Evolutionary conservation across 2,113 vertebrate species (phyloP).

Genomic region (Phaethornis superciliosus): DNA sequence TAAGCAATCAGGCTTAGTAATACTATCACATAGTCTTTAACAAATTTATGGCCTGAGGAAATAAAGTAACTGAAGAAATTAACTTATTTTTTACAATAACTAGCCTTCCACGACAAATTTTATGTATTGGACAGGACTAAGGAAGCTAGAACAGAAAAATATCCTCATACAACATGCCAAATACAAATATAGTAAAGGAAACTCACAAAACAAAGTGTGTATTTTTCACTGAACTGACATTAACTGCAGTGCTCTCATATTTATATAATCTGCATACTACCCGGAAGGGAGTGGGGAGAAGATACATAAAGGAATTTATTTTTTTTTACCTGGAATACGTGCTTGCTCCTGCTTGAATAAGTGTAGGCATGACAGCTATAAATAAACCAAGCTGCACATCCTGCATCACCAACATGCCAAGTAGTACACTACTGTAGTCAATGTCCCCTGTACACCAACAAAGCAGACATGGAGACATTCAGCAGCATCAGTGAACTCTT

Average conservation of each 20-base stretch:
- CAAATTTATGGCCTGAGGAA: not conserved
- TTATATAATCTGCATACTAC: not conserved
- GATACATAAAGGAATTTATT: not conserved
- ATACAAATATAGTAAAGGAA: not conserved
- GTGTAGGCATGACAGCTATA: slow-evolving; percentile 91
- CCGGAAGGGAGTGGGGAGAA: not conserved
- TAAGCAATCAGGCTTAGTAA: not conserved
- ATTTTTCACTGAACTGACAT: not conserved
- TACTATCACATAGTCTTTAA: not conserved
- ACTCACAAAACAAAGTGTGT: not conserved
- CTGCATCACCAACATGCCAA: slow-evolving; percentile 96
- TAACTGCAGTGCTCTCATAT: not conserved
- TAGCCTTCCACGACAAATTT: not conserved
- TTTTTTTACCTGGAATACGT: slow-evolving; percentile 80
- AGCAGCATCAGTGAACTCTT: not conserved
- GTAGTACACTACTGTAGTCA: slow-evolving; percentile 91
- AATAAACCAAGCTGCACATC: slow-evolving; percentile 96
- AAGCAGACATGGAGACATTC: not conserved
- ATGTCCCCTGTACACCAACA: slow-evolving; percentile 81
- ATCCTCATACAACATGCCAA: not conserved
- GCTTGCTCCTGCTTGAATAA: slow-evolving; percentile 87
- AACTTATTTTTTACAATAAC: not conserved
- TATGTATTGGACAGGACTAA: not conserved
- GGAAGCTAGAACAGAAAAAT: not conserved
- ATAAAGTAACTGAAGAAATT: not conserved